Evolutionary conservation across 1,140 invertebrate genomes (phyloP), one percentile per base, ranked within the genome.

Genomic region (Trichonephila clavata): DNA sequence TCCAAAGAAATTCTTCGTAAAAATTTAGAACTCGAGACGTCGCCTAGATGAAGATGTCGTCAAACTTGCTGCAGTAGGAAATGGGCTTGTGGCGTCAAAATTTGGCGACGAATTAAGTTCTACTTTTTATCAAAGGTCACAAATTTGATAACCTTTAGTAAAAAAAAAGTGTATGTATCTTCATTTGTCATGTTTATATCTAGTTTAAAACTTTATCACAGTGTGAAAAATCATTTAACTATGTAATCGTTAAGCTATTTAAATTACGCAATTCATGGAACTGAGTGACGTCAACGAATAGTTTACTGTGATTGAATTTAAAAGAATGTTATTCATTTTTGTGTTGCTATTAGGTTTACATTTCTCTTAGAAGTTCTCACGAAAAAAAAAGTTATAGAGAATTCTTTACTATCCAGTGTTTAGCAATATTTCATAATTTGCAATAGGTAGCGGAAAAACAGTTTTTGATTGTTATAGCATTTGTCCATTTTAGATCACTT

Each of bases 401-500:
- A 83, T 57, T 83, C 81, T 83, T 83, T 83, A 6, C 50, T 59
- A 21, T n/a, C 32, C 27, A 77, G 32, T 77, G 50, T 83, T 68
- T 63, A 87, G 27, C 86, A 86, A 59, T 86, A 86, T 63, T 86
- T 27, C 84, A 63, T 87, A 43, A 63, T 87, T 87, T 87, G 63
- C 60, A 87, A 87, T 63, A 87, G 24, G 59, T 84, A 84, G 83
- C 21, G 50, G 10, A 50, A 50, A 50, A n/a, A 86, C 16, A 61
- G 24, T 89, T 89, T 50, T 89, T 65, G 63, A 89, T 57, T 68
- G 87, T 89, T 89, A 77, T 89, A 89, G 87, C 8, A 89, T 32
- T 57, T 59, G n/a, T 59, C 27, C 61, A 32, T 89, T 89, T 71
- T 89, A 89, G 63, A 50, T 50, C 63, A 61, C 60, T 39, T 61